A percentile compares a stretch with the other conserved stretches of the same genome.
Conservation (phyloP, 2,797 vertebrate genomes). For the Corythornis leucogaster region DNA sequence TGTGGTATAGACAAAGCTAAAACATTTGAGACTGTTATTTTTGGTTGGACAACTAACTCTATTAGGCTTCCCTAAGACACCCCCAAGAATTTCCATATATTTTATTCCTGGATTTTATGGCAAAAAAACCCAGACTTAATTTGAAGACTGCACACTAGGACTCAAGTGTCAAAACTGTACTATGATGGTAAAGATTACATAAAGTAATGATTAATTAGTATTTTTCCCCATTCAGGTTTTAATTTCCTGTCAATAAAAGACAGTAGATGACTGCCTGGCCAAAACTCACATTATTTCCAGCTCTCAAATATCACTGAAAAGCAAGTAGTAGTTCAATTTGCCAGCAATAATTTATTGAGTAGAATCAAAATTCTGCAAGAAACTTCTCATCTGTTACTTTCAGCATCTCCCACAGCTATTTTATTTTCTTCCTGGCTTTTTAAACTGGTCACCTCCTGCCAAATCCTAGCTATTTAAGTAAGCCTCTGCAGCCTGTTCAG, state of each 20-base stretch:
- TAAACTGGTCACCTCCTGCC: constrained; percentile 33
- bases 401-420: constrained; percentile 22
- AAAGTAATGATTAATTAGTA: constrained; percentile 18
- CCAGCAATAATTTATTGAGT: constrained; percentile 11
- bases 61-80: not conserved
- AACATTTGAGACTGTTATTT: not conserved
- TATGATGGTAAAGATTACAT: constrained; percentile 7
- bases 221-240: not conserved
- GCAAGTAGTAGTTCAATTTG: constrained; percentile 10
- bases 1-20: not conserved
- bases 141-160: not conserved
- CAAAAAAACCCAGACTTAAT: not conserved
- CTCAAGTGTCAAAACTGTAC: constrained; percentile 13
- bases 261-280: not conserved
- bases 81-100: not conserved
- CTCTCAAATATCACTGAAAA: not conserved
- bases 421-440: constrained; percentile 52
- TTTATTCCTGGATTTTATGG: not conserved
- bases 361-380: constrained; percentile 17
- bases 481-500: not conserved
- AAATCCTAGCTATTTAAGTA: constrained; percentile 3
- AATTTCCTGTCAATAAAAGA: constrained; percentile 11
- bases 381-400: constrained; percentile 42
- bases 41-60: not conserved
- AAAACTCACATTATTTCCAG: not conserved